Percentiles rank a stretch among this genome's conserved stretches.
Evolutionary conservation across 1,140 invertebrate species (phyloP).

Genomic region (Dinoponera quadriceps): DNA sequence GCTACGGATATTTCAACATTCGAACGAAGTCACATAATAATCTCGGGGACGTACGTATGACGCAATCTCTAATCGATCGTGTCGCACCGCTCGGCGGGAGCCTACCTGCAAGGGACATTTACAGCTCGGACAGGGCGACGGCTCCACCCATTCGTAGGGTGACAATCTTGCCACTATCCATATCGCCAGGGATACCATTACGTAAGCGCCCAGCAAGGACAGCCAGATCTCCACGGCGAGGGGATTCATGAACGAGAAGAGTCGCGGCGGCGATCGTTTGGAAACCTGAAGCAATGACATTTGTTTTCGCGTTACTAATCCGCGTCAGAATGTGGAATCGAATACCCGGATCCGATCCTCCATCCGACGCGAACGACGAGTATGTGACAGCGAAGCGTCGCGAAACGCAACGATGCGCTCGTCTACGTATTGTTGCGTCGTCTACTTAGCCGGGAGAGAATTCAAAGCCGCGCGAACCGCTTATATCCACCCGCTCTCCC

Average conservation of each 20-base stretch:
- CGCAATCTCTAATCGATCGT: not conserved
- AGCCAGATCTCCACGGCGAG: conserved; percentile 90
- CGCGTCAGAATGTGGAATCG: not conserved
- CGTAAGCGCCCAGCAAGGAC: conserved; percentile 89
- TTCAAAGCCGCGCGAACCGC: not conserved
- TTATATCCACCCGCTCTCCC: not conserved
- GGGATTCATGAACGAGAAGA: conserved; percentile 91
- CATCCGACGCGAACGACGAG: not conserved
- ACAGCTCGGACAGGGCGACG: conserved; percentile 87
- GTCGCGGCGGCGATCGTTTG: conserved; percentile 86
- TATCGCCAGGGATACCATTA: conserved; percentile 89
- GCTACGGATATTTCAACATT: not conserved
- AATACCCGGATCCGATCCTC: not conserved
- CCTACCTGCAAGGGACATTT: conserved; percentile 84
- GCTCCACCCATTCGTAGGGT: conserved; percentile 90
- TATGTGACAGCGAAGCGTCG: not conserved
- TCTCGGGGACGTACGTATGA: not conserved
- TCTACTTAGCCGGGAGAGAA: conserved; percentile 34
- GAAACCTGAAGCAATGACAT: conserved; percentile 85
- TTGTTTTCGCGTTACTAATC: conserved; percentile 61
- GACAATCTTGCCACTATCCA: conserved; percentile 90
- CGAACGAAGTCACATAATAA: not conserved
- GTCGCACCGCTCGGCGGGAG: conserved; percentile 79
- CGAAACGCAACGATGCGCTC: not conserved
- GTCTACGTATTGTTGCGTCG: conserved; percentile 3